Base-by-base conservation (phyloP, 2,113 vertebrate genomes). In the Synchiropus splendidus region DNA sequence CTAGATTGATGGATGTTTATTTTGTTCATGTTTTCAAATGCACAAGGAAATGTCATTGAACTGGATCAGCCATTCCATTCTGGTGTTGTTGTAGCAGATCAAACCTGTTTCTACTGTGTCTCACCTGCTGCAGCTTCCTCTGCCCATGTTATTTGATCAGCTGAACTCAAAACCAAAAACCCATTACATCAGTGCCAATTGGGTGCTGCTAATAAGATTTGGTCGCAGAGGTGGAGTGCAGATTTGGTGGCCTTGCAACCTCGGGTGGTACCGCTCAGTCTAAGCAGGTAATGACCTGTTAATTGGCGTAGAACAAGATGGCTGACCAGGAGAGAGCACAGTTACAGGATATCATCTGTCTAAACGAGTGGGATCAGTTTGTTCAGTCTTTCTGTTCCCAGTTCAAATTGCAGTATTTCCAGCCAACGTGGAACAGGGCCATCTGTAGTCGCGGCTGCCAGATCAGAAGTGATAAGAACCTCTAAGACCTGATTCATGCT, bases 341-440 rank as follows among this genome's bases (percentile, higher is more conserved):
- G 53, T 51, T 45, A 48, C 48, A 56, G 61, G 62, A 72, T 63
- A 67, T 68, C 64, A 69, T 65, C 65, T 45, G 45, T 45, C 50
- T 63, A 65, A 78, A 70, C 45, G 60, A 45, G 67, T 64, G 70
- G 61, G 72, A 75, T 71, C 65, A 58, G 63, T 59, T 64, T 72
- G 53, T 48, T 39, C 45, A 53, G 64, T 70, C 52, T 16, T 56
- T 51, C 46, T 53, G 68, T 76, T 77, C 68, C 62, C 50, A 68
- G 73, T 71, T 71, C 46, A 45, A 33, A 51, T 50, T 41, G 39
- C 52, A 40, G 57, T 46, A 59, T 58, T 60, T 18, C 16, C 0
- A 1, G 33, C 18, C 30, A 34, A 45, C 21, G 39, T 52, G 55
- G 48, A 76, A 15, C 39, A 9, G 4, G 9, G 42, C 61, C 60